phyloP scores from a whole-genome alignment of 1,140 invertebrate species.

The Nylanderia fulva region DNA sequence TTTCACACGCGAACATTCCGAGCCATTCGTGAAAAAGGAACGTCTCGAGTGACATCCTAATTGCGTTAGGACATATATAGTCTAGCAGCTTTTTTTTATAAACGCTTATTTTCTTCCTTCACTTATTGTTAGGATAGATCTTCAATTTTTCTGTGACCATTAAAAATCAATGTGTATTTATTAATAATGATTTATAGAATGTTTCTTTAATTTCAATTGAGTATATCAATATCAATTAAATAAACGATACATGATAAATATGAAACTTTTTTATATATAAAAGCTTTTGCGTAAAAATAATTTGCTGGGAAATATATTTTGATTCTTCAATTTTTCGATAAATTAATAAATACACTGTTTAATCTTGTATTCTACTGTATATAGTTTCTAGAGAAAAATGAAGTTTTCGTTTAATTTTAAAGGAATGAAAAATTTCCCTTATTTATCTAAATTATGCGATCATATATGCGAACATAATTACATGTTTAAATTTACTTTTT shows the following conservation, averaged over 20 bases:
- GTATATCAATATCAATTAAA: neutral
- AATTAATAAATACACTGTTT: too few relatives aligned
- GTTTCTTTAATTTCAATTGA: neutral
- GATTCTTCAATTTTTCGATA: neutral
- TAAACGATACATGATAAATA: too few relatives aligned
- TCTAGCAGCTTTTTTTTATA: neutral
- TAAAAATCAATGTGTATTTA: neutral
- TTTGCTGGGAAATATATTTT: neutral
- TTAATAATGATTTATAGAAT: neutral
- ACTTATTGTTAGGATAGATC: neutral
- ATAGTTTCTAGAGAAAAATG: too few relatives aligned
- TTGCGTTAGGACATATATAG: neutral
- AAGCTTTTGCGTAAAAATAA: neutral
- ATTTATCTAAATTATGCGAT: neutral
- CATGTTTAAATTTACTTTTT: neutral
- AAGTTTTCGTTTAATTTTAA: too few relatives aligned
- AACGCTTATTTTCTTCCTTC: neutral
- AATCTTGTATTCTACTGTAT: too few relatives aligned
- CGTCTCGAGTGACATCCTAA: slow-evolving; percentile 24
- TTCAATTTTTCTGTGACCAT: too few relatives aligned
- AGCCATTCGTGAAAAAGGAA: slow-evolving; percentile 4
- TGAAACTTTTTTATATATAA: neutral
- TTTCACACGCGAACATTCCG: slow-evolving; percentile 18
- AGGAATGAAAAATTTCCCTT: neutral
- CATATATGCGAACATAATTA: neutral